phyloP scores from a whole-genome alignment of 1,140 invertebrate genomes.

The Drosophila yakuba region DNA sequence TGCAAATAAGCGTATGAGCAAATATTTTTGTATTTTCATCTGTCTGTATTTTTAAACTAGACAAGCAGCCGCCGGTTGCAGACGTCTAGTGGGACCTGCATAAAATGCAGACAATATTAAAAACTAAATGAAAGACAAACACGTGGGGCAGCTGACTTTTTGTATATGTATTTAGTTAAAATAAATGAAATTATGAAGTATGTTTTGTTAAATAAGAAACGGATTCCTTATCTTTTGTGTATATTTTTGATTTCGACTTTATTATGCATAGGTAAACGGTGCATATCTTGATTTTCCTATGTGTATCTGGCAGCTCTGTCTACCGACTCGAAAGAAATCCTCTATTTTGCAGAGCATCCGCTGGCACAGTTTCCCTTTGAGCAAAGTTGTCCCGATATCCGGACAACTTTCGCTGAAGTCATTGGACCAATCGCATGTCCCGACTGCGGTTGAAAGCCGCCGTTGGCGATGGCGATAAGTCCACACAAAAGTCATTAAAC shows the following conservation, averaged over 20 bases:
- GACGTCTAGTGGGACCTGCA: constrained; percentile 57
- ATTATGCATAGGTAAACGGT: no score
- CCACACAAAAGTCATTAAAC: constrained; percentile 74
- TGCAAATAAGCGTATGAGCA: constrained; percentile 47
- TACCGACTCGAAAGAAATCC: not conserved
- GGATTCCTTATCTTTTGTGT: no score
- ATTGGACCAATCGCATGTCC: constrained; percentile 43
- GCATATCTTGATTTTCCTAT: no score
- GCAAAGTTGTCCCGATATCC: constrained; percentile 17
- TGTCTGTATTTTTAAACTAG: constrained; percentile 36
- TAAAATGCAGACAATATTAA: constrained; percentile 20
- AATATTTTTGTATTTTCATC: constrained; percentile 48
- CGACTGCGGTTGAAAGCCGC: constrained; percentile 24
- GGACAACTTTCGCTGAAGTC: constrained; percentile 35
- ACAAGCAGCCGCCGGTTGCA: constrained; percentile 48
- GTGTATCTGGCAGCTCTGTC: not conserved
- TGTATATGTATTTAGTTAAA: not conserved
- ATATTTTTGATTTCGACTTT: no score
- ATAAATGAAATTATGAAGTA: not conserved
- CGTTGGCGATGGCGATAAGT: constrained; percentile 38
- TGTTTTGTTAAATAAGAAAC: no score
- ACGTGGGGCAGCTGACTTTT: not conserved
- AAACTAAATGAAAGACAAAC: constrained; percentile 10
- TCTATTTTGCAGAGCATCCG: not conserved
- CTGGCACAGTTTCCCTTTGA: constrained; percentile 11